Evolutionary conservation across 2,797 vertebrate genomes (phyloP).

Genomic region (Cyprinodon diabolis): DNA sequence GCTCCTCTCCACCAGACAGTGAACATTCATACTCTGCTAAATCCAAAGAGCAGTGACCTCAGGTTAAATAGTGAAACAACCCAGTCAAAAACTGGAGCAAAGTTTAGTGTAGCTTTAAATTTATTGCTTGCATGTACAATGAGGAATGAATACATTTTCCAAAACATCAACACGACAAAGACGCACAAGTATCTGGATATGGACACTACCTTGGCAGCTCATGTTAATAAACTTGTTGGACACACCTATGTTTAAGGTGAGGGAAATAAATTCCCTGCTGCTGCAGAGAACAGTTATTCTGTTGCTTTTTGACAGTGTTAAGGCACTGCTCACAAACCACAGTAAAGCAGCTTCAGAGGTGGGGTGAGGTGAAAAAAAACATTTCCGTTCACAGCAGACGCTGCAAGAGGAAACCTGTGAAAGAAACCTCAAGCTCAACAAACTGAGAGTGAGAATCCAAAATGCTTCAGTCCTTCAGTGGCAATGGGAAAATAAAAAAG

Average conservation of each 20-base stretch:
- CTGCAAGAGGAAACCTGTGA: not conserved
- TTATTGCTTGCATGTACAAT: constrained; percentile 15
- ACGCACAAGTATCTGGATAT: constrained; percentile 4
- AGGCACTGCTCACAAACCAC: constrained; percentile 60
- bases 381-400: not conserved
- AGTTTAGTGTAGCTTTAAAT: constrained; percentile 37
- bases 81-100: not conserved
- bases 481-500: not conserved
- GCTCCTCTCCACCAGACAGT: not conserved
- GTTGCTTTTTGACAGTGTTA: constrained; percentile 36
- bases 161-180: not conserved
- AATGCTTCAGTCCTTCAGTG: not conserved
- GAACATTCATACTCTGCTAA: not conserved
- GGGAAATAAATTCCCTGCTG: constrained; percentile 3
- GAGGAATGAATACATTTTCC: not conserved
- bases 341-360: not conserved
- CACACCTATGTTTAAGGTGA: constrained; percentile 5
- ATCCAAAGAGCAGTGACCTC: not conserved
- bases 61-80: not conserved
- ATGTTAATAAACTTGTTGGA: not conserved
- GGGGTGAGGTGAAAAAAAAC: not conserved
- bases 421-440: not conserved
- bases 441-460: constrained; percentile 14
- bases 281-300: constrained; percentile 9
- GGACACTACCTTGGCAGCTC: not conserved